A percentile compares a stretch with the other conserved stretches of the same genome.
These are phyloP conservation scores for Microtus richardsoni DNA, from an alignment of 2,113 vertebrate genomes.

Conservation along the genomic window DNA sequence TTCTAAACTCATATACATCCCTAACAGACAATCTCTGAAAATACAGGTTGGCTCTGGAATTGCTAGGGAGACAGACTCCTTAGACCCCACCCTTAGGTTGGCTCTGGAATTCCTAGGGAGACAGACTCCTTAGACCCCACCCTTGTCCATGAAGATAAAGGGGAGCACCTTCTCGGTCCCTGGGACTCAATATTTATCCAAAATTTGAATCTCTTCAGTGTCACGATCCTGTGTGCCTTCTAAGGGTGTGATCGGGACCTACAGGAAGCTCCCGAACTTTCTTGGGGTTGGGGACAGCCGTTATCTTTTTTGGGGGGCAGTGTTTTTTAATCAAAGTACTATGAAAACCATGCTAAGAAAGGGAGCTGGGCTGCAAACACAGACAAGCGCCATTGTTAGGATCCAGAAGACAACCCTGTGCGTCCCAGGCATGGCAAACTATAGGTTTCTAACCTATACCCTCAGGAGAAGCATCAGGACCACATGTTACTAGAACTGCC, in stretches of 20 bases:
- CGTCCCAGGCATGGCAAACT: accelerated
- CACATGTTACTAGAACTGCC: too few species aligned
- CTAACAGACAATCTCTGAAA: not conserved
- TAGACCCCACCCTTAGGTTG: not conserved
- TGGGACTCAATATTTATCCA: not conserved
- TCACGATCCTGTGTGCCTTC: too few species aligned
- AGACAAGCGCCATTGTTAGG: not conserved
- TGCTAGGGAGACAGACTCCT: not conserved
- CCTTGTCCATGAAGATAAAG: not conserved
- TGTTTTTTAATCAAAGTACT: not conserved
- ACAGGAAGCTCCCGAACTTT: too few species aligned
- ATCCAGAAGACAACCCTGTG: not conserved
- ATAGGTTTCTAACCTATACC: too few species aligned
- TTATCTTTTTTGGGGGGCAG: not conserved
- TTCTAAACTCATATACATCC: not conserved
- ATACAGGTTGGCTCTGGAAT: not conserved
- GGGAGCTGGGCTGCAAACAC: not conserved
- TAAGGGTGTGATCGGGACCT: not conserved
- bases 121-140: not conserved
- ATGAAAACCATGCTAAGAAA: not conserved
- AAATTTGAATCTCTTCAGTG: not conserved
- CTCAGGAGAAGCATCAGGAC: not conserved
- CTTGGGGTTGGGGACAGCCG: not conserved
- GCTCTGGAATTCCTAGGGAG: not conserved
- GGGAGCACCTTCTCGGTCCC: too few species aligned